A percentile compares a stretch with the other conserved stretches of the same genome.
Conservation (phyloP, 1,140 invertebrate genomes). For the Pogonomyrmex californicus region DNA sequence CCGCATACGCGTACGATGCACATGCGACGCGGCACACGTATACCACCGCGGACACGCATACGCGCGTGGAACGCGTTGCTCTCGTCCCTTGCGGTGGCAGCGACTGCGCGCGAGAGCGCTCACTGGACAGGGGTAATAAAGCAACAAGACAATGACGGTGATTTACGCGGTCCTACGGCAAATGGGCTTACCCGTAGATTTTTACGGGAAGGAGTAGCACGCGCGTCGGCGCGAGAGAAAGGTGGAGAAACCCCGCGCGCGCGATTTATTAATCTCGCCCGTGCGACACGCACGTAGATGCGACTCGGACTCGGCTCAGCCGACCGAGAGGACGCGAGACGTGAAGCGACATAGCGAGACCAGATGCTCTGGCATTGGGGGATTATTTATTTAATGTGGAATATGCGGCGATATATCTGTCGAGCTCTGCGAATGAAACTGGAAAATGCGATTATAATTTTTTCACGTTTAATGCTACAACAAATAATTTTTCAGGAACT, state of each 20-base stretch:
- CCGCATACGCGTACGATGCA: not conserved
- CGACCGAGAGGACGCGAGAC: constrained; percentile 61
- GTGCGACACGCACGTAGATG: constrained; percentile 76
- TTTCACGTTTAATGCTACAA: not conserved
- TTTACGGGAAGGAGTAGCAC: constrained; percentile 72
- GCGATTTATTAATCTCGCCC: constrained; percentile 78
- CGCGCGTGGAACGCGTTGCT: constrained; percentile 32
- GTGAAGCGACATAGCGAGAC: constrained; percentile 69
- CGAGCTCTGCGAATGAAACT: constrained; percentile 61
- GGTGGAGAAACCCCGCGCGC: constrained; percentile 23
- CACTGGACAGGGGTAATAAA: constrained; percentile 72
- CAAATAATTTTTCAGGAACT: constrained; percentile 36
- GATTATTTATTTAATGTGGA: constrained; percentile 79
- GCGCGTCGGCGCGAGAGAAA: constrained; percentile 68
- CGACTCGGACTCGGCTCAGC: constrained; percentile 44
- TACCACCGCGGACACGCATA: not conserved
- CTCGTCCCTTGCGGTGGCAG: constrained; percentile 54
- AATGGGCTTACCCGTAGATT: constrained; percentile 77
- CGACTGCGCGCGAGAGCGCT: constrained; percentile 26
- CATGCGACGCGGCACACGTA: not conserved
- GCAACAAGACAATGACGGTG: constrained; percentile 79
- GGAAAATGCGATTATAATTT: constrained; percentile 37
- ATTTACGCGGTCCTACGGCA: constrained; percentile 80
- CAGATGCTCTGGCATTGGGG: constrained; percentile 66
- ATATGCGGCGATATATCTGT: constrained; percentile 46